These are phyloP conservation scores for Atopsyche davidsoni DNA, from an alignment of 1,140 invertebrate species.

Conservation along the genomic window DNA sequence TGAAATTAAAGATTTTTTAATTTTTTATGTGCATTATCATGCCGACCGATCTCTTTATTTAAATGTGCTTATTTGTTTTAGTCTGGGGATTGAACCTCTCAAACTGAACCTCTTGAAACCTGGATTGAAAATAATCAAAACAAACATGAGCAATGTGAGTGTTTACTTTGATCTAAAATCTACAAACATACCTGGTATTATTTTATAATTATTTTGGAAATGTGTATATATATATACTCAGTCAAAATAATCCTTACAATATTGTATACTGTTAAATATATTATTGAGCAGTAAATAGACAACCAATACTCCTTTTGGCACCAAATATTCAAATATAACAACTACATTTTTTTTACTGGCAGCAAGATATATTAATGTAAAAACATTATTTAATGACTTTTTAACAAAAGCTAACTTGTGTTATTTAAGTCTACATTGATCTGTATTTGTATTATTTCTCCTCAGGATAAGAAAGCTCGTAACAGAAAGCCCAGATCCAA, in stretches of 20 bases:
- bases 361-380: no score
- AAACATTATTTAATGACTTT: no score
- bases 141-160: slow-evolving; percentile 24
- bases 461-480: slow-evolving; percentile 24
- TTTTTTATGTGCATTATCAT: no score
- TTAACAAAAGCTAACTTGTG: neutral
- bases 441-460: slow-evolving; percentile 13
- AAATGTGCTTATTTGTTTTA: slow-evolving; percentile 35
- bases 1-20: slow-evolving; percentile 27
- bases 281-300: no score
- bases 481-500: slow-evolving; percentile 34
- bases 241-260: no score
- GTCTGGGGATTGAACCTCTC: slow-evolving; percentile 37
- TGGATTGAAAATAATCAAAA: slow-evolving; percentile 40
- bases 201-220: neutral
- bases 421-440: neutral
- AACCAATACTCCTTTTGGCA: no score
- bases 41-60: no score
- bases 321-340: no score
- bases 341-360: no score
- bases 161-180: neutral
- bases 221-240: no score
- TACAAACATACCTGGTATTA: neutral
- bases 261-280: no score
- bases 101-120: slow-evolving; percentile 46